These are phyloP conservation scores for Drosophila oshimai DNA, from an alignment of 1,140 invertebrate species.

Conservation along the genomic window DNA sequence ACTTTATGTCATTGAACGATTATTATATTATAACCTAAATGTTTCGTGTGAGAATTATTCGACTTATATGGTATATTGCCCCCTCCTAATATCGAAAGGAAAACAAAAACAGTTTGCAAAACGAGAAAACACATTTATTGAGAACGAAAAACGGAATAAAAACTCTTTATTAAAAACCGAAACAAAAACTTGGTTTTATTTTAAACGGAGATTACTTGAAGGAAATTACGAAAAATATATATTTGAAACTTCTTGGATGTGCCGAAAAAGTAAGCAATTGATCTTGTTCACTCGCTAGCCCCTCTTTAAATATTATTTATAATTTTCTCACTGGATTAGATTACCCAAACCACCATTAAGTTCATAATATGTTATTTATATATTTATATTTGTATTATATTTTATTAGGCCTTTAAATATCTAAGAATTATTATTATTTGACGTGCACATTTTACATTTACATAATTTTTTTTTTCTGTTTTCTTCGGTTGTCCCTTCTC, in stretches of 20 bases:
- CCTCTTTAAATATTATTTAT: too few species aligned
- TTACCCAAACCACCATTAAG: neutral
- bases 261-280: too few species aligned
- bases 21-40: constrained; percentile 57
- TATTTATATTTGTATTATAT: constrained; percentile 64
- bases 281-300: too few species aligned
- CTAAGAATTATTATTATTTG: constrained; percentile 78
- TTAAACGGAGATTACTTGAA: neutral
- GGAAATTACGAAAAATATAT: neutral
- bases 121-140: constrained; percentile 7
- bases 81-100: constrained; percentile 10
- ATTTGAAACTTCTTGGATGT: too few species aligned
- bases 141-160: constrained; percentile 41
- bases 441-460: constrained; percentile 81
- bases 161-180: constrained; percentile 44
- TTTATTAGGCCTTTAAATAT: constrained; percentile 78
- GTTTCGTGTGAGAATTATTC: constrained; percentile 59
- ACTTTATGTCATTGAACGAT: constrained; percentile 57
- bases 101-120: constrained; percentile 22
- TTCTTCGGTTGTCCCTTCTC: constrained; percentile 17
- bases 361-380: constrained; percentile 9
- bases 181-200: neutral
- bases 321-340: neutral
- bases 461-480: constrained; percentile 50
- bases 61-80: constrained; percentile 43